A percentile compares a stretch with the other conserved stretches of the same genome.
phyloP scores from a whole-genome alignment of 2,888 invertebrate species.

The Microctonus aethiopoides region DNA sequence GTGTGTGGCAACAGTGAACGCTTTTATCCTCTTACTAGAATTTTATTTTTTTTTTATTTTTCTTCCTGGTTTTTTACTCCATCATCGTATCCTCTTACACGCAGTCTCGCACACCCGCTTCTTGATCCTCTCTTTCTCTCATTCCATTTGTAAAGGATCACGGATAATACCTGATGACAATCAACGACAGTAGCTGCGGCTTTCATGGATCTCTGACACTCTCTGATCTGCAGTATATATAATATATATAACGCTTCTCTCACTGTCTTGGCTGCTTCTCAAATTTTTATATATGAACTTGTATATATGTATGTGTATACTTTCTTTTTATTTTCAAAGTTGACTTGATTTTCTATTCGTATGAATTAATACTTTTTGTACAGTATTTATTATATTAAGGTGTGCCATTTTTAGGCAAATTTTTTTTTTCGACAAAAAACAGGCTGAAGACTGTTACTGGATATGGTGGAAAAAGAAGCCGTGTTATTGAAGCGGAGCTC shows the following conservation, averaged over 20 bases:
- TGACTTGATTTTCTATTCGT: not conserved
- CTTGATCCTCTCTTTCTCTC: constrained; percentile 8
- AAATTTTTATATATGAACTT: not conserved
- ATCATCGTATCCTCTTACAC: not conserved
- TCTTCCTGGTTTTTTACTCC: constrained; percentile 12
- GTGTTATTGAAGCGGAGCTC: no score
- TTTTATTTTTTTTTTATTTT: constrained; percentile 30
- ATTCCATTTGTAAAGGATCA: constrained; percentile 17
- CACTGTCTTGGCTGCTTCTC: not conserved
- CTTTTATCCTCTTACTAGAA: constrained; percentile 52
- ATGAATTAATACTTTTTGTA: no score
- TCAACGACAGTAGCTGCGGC: constrained; percentile 30
- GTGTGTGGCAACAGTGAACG: constrained; percentile 18
- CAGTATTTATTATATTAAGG: no score
- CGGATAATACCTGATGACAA: constrained; percentile 22
- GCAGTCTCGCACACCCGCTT: constrained; percentile 20
- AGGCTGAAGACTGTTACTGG: no score
- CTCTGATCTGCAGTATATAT: no score
- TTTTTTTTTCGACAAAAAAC: no score
- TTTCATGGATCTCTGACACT: constrained; percentile 27
- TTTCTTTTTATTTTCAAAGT: not conserved
- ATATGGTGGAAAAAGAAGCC: no score
- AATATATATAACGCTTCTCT: no score
- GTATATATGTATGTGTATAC: no score
- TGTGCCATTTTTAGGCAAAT: no score